Conservation (phyloP, 1,140 invertebrate genomes). For the Drosophila tani region DNA sequence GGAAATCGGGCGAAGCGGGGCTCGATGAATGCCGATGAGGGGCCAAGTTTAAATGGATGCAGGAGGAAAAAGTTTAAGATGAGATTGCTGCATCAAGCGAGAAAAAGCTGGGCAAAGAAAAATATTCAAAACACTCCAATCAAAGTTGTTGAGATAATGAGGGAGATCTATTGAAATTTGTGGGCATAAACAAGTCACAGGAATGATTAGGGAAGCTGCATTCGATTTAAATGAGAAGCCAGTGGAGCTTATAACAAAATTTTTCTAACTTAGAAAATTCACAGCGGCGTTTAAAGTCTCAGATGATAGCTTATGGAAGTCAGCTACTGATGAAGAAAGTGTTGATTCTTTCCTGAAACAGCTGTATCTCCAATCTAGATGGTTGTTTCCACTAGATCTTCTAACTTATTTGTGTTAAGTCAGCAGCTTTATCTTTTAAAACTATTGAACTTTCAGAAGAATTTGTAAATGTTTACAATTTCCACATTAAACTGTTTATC, state of each 20-base stretch:
- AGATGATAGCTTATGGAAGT: neutral
- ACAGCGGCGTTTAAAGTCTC: neutral
- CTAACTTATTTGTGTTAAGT: too few relatives aligned
- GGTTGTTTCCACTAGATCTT: too few relatives aligned
- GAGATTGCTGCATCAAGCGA: constrained; percentile 50
- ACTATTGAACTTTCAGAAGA: neutral
- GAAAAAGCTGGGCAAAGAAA: constrained; percentile 4
- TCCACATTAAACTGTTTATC: neutral
- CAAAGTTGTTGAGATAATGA: constrained; percentile 38
- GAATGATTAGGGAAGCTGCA: neutral
- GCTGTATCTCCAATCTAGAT: too few relatives aligned
- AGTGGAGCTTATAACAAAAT: neutral
- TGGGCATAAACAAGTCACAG: neutral
- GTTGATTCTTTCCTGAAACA: neutral
- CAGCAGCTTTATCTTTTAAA: neutral
- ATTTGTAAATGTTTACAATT: neutral
- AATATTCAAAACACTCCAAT: constrained; percentile 28
- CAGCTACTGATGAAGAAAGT: neutral
- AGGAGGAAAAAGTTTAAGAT: constrained; percentile 48
- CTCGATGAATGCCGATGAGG: constrained; percentile 19
- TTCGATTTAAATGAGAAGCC: neutral
- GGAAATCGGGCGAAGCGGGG: neutral
- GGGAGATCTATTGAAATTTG: constrained; percentile 27
- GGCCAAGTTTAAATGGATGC: constrained; percentile 49
- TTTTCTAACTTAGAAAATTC: constrained; percentile 1